These are phyloP conservation scores for Monochamus saltuarius DNA, from an alignment of 1,140 invertebrate genomes.

Conservation along the genomic window DNA sequence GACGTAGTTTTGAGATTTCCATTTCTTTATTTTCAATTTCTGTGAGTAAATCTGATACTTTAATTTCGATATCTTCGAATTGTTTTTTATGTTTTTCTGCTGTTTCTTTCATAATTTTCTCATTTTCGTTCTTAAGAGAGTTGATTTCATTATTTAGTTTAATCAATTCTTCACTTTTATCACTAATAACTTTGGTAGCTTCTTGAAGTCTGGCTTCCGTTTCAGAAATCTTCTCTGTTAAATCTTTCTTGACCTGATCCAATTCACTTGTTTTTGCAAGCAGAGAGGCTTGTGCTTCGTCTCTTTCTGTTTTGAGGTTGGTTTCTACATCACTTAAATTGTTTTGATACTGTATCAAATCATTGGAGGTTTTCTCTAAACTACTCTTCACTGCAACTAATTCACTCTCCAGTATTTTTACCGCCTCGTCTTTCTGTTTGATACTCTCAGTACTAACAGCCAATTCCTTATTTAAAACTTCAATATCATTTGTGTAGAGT, in stretches of 20 bases:
- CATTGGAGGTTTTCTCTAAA: conserved; percentile 13
- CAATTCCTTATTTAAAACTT: conserved; percentile 9
- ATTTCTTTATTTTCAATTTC: conserved; percentile 21
- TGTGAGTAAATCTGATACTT: conserved; percentile 16
- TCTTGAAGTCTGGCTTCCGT: conserved; percentile 3
- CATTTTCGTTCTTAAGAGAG: neutral
- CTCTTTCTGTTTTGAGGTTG: conserved; percentile 19
- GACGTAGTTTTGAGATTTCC: conserved; percentile 6
- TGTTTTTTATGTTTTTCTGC: conserved; percentile 13
- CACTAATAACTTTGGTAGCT: conserved; percentile 7
- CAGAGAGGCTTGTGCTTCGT: conserved; percentile 7
- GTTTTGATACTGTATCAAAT: conserved; percentile 23
- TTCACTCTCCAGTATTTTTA: conserved; percentile 10
- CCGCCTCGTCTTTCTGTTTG: conserved; percentile 5
- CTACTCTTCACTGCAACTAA: conserved; percentile 7
- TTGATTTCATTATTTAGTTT: conserved; percentile 15
- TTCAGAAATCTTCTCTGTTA: conserved; percentile 12
- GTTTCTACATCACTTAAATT: conserved; percentile 23
- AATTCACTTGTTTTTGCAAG: conserved; percentile 11
- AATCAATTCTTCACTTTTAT: conserved; percentile 9
- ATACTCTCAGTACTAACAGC: neutral
- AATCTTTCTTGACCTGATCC: conserved; percentile 27
- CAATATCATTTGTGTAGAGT: conserved; percentile 17
- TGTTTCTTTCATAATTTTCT: conserved; percentile 7
- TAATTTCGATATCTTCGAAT: conserved; percentile 12